Conservation (phyloP, 35 echinoderm and acorn worm species). For the Heliocidaris erythrogramma region DNA sequence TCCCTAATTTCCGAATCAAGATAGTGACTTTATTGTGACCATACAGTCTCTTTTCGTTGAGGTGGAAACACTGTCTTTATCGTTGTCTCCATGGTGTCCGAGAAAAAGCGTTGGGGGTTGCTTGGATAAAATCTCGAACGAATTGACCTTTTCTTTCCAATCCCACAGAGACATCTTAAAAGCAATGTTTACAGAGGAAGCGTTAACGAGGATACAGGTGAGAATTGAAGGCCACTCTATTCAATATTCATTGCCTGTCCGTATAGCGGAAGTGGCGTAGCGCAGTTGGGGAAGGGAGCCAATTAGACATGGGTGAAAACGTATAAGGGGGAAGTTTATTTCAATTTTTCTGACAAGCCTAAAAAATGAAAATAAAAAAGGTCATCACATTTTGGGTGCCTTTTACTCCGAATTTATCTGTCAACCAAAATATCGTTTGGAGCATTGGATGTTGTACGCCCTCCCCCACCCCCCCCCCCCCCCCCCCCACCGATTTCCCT, state of each 20-base stretch:
- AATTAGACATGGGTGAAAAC: no score
- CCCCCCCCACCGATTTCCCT: no score
- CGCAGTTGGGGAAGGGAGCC: no score
- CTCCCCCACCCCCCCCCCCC: no score
- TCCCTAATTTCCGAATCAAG: no score
- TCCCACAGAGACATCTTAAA: background rate
- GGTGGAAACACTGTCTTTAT: background rate
- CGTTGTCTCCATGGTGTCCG: background rate
- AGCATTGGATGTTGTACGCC: no score
- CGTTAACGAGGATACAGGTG: background rate
- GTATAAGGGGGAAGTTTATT: no score
- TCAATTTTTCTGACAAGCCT: no score
- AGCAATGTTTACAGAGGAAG: background rate
- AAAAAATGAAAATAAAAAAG: no score
- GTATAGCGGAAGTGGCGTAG: background rate
- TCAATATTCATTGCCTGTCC: background rate
- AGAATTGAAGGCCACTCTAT: background rate
- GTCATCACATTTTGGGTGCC: no score
- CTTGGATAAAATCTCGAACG: background rate
- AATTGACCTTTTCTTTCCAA: background rate
- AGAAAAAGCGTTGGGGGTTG: background rate
- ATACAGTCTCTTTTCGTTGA: background rate
- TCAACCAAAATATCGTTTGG: no score
- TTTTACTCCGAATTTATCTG: no score
- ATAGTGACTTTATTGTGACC: background rate